Conservation (phyloP, 2,113 vertebrate genomes). For the Artemisiospiza belli region DNA sequence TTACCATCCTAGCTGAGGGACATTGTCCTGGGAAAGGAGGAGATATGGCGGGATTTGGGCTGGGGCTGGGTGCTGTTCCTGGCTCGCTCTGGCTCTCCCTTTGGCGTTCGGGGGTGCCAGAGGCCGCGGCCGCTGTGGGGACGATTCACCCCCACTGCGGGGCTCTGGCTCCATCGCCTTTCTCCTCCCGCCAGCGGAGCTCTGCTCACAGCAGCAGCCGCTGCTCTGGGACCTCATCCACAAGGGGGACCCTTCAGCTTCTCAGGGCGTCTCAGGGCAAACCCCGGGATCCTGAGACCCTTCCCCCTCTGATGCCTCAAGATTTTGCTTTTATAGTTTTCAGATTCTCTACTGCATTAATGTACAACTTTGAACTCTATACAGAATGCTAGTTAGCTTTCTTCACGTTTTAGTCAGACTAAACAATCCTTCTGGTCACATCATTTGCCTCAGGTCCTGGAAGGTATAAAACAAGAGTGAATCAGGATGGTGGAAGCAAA, state of each 20-base stretch:
- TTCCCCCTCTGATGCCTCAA: neutral
- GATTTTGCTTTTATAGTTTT: neutral
- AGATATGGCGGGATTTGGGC: fast-evolving
- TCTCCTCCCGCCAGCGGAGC: fast-evolving
- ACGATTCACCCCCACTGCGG: fast-evolving
- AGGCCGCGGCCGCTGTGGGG: too few species aligned
- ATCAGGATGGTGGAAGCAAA: neutral
- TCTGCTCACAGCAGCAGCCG: fast-evolving
- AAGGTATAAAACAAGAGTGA: neutral
- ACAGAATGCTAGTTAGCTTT: neutral
- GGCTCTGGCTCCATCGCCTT: neutral
- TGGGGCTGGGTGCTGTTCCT: neutral
- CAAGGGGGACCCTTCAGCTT: neutral
- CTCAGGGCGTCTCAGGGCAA: neutral
- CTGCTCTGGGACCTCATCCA: neutral
- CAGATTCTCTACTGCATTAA: neutral
- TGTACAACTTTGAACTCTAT: neutral
- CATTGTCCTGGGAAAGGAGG: neutral
- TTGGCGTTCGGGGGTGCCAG: neutral
- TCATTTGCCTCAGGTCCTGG: neutral
- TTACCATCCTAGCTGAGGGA: neutral
- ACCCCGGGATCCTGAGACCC: fast-evolving
- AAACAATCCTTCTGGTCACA: neutral
- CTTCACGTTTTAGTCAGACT: neutral
- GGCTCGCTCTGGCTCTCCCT: neutral